Percentiles rank a stretch among this genome's conserved stretches.
phyloP scores from a whole-genome alignment of 2,888 invertebrate species.

The Limnephilus rhombicus region DNA sequence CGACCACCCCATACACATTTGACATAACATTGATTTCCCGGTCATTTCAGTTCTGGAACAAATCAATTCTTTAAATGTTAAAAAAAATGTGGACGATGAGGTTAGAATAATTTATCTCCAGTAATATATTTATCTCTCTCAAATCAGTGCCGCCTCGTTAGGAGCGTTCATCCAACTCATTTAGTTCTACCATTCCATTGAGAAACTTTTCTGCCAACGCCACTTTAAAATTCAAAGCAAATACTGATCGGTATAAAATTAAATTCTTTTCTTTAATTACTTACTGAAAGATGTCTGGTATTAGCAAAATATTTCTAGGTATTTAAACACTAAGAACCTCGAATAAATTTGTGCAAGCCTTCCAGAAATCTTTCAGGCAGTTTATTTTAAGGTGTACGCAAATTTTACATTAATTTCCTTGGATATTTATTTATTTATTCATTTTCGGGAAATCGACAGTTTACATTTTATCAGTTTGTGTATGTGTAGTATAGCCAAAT shows the following conservation, averaged over 20 bases:
- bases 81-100: not conserved
- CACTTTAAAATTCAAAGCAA: not conserved
- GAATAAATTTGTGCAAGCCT: no score
- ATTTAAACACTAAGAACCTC: no score
- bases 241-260: not conserved
- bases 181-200: constrained; percentile 11
- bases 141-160: constrained; percentile 56
- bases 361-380: no score
- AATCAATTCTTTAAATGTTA: not conserved
- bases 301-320: not conserved
- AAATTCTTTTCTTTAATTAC: not conserved
- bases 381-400: no score
- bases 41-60: no score
- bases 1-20: no score
- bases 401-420: no score
- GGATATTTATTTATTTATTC: no score
- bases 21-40: no score
- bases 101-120: not conserved
- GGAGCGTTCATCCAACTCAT: constrained; percentile 50
- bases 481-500: no score
- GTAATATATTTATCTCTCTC: not conserved
- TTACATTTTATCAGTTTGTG: no score
- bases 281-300: not conserved
- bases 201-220: not conserved
- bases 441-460: no score